Conservation (phyloP, 2,888 invertebrate species). For the Pterobdella sp. region DNA sequence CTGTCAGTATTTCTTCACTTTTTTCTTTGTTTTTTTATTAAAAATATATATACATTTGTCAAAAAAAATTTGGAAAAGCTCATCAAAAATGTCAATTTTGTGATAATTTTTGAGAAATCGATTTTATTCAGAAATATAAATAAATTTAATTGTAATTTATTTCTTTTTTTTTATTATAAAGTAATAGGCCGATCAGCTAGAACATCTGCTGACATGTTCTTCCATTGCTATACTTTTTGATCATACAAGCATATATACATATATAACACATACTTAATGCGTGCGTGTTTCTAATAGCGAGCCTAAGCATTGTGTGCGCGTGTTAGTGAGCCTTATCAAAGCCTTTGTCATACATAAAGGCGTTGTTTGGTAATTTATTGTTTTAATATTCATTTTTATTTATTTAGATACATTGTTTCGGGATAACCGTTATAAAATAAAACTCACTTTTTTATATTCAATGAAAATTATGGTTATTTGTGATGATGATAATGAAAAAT, state of each 20-base stretch:
- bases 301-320: too few species aligned
- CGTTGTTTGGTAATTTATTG: neutral
- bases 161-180: neutral
- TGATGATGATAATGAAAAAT: too few species aligned
- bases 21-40: neutral
- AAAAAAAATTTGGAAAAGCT: neutral
- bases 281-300: too few species aligned
- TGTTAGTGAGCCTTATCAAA: neutral
- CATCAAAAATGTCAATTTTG: too few species aligned
- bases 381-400: neutral
- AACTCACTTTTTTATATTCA: neutral
- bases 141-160: too few species aligned
- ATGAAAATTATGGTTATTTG: too few species aligned
- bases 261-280: neutral
- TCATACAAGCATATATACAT: neutral
- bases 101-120: neutral
- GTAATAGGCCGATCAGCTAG: neutral
- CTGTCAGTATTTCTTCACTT: neutral
- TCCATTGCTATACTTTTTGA: constrained; percentile 9
- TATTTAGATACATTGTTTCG: neutral
- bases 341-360: constrained; percentile 10
- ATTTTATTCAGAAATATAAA: neutral
- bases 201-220: constrained; percentile 5
- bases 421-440: neutral
- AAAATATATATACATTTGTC: neutral